These are phyloP conservation scores for Callyntrura sp. DNA, from an alignment of 2,888 invertebrate genomes.

Conservation along the genomic window DNA sequence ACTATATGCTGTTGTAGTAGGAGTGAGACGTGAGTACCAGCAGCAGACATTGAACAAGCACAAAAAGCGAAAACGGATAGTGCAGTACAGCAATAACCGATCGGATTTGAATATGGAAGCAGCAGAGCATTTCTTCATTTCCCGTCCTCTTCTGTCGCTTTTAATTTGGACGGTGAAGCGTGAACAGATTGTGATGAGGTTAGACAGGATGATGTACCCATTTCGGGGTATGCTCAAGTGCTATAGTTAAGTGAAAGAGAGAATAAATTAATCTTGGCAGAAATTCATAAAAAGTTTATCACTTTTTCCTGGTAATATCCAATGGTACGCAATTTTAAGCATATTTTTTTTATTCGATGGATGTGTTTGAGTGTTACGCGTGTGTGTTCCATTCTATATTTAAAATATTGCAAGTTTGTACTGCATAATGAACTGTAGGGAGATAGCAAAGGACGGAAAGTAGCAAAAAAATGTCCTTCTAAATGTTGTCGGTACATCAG, in stretches of 20 bases:
- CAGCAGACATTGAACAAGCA: background rate
- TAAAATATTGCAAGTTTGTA: too few species aligned
- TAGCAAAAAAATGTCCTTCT: too few species aligned
- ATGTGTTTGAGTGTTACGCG: too few species aligned
- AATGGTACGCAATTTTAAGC: too few species aligned
- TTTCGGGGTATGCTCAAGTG: background rate
- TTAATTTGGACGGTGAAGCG: background rate
- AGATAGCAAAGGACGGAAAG: too few species aligned
- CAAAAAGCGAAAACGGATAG: background rate
- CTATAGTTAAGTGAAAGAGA: background rate
- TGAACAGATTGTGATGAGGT: background rate
- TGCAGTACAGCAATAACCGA: background rate
- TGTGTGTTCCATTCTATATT: too few species aligned
- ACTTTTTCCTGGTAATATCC: background rate
- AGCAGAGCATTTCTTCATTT: background rate
- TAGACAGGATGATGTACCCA: background rate
- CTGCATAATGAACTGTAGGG: too few species aligned
- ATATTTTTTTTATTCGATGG: too few species aligned
- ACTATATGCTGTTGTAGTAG: background rate
- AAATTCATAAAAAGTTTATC: conserved; percentile 3
- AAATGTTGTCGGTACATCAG: too few species aligned
- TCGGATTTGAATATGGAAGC: background rate
- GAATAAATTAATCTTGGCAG: conserved; percentile 3
- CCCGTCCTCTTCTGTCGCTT: background rate
- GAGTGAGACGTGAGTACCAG: background rate